Evolutionary conservation across 2,113 vertebrate species (phyloP), one percentile per base, ranked within the genome.

Genomic region (Hystrix cristata): DNA sequence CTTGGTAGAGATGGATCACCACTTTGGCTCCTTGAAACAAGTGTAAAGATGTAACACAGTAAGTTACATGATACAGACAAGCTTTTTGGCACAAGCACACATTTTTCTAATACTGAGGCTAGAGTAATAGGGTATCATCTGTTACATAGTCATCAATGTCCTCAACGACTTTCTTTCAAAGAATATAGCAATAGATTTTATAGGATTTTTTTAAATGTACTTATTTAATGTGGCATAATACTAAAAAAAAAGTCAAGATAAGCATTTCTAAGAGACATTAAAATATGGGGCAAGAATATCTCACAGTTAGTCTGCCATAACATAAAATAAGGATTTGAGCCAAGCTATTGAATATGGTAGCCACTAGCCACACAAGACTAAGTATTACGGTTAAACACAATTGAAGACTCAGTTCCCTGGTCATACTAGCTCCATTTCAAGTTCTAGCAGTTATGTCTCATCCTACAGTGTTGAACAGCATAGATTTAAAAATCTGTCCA

Each of bases 331-430:
- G 3, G 29, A 76, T 89, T 71, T 89, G 38, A 89, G 51, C 23
- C 25, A 29, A 64, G 14, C 51, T 81, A 16, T 69, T 87, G 53
- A 88, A 27, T 80, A 80, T 14, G 74, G 13, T 80, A 87, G 69
- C 48, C 57, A 83, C 51, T 78, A 92, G 69, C 27, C 23, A 65
- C 25, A 51, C 48, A 38, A 95, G 21, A 55, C 55, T 60, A 76
- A 43, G 62, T 90, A 80, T 91, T 84, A 92, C 80, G 74, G 65
- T 79, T 67, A 81, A 97, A 64, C 71, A 14, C 18, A 95, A 43
- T 69, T 69, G 71, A 94, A 92, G 80, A 80, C 57, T 89, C 23
- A 51, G 51, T 82, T 91, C 10, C 27, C 64, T 27, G 51, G 34
- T 92, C 79, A 86, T 2, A 78, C 29, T 71, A 94, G 25, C 16